phyloP scores from a whole-genome alignment of 2,113 vertebrate species.

The Plecturocebus donacophilus region DNA sequence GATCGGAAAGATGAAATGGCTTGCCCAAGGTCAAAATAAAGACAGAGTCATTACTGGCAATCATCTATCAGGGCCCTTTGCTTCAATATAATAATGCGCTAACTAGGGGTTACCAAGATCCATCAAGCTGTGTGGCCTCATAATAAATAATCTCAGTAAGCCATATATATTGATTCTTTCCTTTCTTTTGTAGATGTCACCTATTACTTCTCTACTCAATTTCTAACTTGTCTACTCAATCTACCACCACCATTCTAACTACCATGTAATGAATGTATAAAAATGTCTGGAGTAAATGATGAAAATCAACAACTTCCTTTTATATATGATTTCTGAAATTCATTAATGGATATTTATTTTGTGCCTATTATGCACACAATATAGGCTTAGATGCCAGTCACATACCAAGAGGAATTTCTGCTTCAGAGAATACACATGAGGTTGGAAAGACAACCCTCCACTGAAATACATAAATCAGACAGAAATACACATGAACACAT shows the following conservation, averaged over 20 bases:
- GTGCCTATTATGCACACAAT: not conserved
- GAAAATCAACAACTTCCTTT: not conserved
- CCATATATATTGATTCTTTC: not conserved
- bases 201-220: not conserved
- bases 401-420: not conserved
- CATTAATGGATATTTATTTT: conserved; percentile 8
- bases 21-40: not conserved
- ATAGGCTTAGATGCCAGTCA: not conserved
- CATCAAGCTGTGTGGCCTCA: not conserved
- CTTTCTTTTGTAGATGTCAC: not conserved
- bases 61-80: not conserved
- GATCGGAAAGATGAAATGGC: not conserved
- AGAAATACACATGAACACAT: not conserved
- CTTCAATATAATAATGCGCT: not conserved
- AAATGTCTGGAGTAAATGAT: not conserved
- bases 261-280: not conserved
- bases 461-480: not conserved
- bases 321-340: not conserved
- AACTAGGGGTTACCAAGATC: not conserved
- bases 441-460: not conserved
- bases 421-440: not conserved
- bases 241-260: not conserved
- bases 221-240: not conserved
- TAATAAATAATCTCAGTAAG: not conserved
- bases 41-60: not conserved